Evolutionary conservation across 2,797 vertebrate species (phyloP).

Genomic region (Epinephelus malabaricus): DNA sequence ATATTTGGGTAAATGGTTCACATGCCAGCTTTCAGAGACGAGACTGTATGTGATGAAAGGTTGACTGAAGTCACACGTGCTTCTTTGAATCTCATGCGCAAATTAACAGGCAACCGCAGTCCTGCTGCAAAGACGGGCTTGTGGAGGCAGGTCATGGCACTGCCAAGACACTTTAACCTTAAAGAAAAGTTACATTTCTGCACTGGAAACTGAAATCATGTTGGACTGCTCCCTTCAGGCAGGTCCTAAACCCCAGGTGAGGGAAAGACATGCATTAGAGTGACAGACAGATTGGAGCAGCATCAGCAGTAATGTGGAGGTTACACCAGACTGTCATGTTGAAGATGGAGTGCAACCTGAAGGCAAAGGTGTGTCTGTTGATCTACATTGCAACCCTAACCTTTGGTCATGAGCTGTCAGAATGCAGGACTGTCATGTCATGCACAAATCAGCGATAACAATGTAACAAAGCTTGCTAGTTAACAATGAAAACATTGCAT

Average conservation of each 20-base stretch:
- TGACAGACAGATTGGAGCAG: neutral
- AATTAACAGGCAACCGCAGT: constrained; percentile 66
- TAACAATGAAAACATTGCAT: too few species aligned
- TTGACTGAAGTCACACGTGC: constrained; percentile 60
- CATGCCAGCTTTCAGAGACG: constrained; percentile 58
- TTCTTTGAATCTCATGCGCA: constrained; percentile 51
- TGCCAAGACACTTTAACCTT: constrained; percentile 17
- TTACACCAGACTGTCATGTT: neutral
- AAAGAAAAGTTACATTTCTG: constrained; percentile 1
- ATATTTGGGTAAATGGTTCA: constrained; percentile 80
- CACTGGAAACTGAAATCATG: constrained; percentile 8
- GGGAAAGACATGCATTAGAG: too few species aligned
- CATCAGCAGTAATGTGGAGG: neutral
- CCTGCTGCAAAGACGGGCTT: constrained; percentile 41
- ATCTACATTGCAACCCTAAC: neutral
- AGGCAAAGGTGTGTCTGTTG: neutral
- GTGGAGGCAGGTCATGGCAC: constrained; percentile 33
- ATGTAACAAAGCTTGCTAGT: too few species aligned
- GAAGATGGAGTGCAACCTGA: neutral
- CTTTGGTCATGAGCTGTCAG: neutral
- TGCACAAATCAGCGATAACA: too few species aligned
- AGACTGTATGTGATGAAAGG: constrained; percentile 75
- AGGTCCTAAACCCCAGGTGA: too few species aligned
- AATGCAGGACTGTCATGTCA: too few species aligned
- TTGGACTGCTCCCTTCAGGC: neutral